These are phyloP conservation scores for Thalassoma bifasciatum DNA, from an alignment of 2,113 vertebrate species.

Conservation along the genomic window DNA sequence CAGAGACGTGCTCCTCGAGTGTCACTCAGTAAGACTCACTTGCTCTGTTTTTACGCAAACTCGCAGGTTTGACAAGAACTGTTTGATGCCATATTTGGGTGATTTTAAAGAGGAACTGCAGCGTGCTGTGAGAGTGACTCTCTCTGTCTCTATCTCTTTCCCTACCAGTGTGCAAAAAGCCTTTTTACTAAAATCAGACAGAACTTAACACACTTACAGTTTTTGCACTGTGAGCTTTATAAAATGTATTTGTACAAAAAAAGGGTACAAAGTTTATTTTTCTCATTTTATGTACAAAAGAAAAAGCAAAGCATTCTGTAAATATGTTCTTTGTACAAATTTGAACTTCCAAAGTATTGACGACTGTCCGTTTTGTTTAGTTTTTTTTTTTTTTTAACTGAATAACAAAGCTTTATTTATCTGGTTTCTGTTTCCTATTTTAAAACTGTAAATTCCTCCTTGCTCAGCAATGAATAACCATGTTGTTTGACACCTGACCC, in stretches of 20 bases:
- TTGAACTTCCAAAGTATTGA: slow-evolving; percentile 85
- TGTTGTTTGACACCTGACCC: slow-evolving; percentile 33
- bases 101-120: background rate
- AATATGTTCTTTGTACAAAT: slow-evolving; percentile 93
- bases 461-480: slow-evolving; percentile 86
- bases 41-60: no score
- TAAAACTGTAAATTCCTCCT: slow-evolving; percentile 63
- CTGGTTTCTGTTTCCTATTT: slow-evolving; percentile 81
- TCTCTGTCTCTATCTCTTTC: background rate
- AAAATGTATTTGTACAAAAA: slow-evolving; percentile 49
- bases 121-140: background rate
- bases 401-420: slow-evolving; percentile 91
- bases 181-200: slow-evolving; percentile 24
- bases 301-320: slow-evolving; percentile 83
- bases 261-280: slow-evolving; percentile 75
- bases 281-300: slow-evolving; percentile 58
- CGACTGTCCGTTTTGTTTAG: slow-evolving; percentile 73
- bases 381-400: slow-evolving; percentile 46
- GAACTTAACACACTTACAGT: slow-evolving; percentile 34
- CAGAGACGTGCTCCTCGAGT: background rate
- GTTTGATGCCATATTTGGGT: background rate
- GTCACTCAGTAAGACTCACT: background rate
- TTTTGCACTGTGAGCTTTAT: slow-evolving; percentile 74
- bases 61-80: background rate
- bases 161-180: slow-evolving; percentile 73